Evolutionary conservation across 2,797 vertebrate species (phyloP), one percentile per base, ranked within the genome.

Genomic region (Sebastes steindachneri): DNA sequence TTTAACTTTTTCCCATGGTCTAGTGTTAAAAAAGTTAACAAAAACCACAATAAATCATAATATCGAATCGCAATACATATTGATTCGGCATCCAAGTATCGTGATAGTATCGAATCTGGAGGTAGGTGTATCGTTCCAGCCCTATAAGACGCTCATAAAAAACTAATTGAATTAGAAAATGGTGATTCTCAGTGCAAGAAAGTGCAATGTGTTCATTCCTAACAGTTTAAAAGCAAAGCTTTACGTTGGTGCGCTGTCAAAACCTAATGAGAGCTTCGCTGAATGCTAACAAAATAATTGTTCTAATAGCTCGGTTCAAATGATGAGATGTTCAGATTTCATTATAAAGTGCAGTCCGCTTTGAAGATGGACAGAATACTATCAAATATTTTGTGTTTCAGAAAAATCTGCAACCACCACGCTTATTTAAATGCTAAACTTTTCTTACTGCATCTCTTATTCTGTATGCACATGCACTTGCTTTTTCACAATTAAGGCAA

Each of bases 271-370:
- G 25, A 75, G 62, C 80, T 79, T 28, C 31, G 48, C 53, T 45
- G 59, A 71, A 77, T 75, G 67, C 48, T 65, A 53, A 73, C 68
- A 76, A 79, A 82, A 62, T 81, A 53, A 75, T 45, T 73, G 70
- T 75, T 86, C n/a, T 57, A 14, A 25, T n/a, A 25, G 19, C 25
- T 58, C 45, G 19, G 53, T 59, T 70, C 28, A 78, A 55, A 77
- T 70, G 21, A 81, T 75, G 45, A 77, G 26, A 1, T 55, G 51
- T 77, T 75, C 10, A 45, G 65, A 53, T 75, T 79, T 72, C 66
- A 59, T 53, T 3, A 11, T 15, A 35, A 54, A 75, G 2, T 33
- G 35, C 53, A 29, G n/a, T 75, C 10, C 10, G 25, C 10, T 79
- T 77, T 31, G 17, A 48, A 48, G 15, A 17, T 48, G 45, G 17